A percentile compares a stretch with the other conserved stretches of the same genome.
Evolutionary conservation across 2,113 vertebrate genomes (phyloP).

Genomic region (Otus sunia): DNA sequence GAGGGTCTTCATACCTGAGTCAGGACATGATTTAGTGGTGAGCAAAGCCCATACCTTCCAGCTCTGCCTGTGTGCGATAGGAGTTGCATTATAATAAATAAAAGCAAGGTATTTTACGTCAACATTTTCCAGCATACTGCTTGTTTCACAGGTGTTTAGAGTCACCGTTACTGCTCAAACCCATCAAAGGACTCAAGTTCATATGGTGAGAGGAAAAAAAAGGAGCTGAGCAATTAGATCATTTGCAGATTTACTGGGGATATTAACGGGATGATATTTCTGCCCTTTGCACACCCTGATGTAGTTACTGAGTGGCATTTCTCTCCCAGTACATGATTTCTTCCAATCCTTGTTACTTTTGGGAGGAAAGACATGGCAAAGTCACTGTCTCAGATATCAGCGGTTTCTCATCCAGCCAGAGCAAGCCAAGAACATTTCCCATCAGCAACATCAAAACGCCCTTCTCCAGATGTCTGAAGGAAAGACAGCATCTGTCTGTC

Average conservation of each 20-base stretch:
- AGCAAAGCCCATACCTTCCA: background rate
- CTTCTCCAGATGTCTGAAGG: slow-evolving; percentile 23
- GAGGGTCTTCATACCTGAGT: too few species aligned
- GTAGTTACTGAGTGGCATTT: background rate
- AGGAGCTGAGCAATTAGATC: background rate
- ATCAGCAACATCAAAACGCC: slow-evolving; percentile 11
- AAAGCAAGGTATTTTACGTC: background rate
- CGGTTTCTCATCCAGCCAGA: background rate
- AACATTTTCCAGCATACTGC: background rate
- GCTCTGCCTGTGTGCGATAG: background rate
- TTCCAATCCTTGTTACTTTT: background rate
- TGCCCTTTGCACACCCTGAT: background rate
- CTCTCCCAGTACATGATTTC: background rate
- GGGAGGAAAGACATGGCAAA: background rate
- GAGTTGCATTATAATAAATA: background rate
- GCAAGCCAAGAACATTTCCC: slow-evolving; percentile 54
- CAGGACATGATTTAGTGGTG: background rate
- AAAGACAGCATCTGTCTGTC: slow-evolving; percentile 36
- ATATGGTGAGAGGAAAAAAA: background rate
- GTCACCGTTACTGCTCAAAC: background rate
- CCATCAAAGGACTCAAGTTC: background rate
- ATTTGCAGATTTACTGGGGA: background rate
- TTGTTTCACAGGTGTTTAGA: background rate
- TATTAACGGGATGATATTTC: fast-evolving
- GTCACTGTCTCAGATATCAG: background rate